Conservation (phyloP, 92 coral and sea anemone species). For the Umimayanthus kanabou region DNA sequence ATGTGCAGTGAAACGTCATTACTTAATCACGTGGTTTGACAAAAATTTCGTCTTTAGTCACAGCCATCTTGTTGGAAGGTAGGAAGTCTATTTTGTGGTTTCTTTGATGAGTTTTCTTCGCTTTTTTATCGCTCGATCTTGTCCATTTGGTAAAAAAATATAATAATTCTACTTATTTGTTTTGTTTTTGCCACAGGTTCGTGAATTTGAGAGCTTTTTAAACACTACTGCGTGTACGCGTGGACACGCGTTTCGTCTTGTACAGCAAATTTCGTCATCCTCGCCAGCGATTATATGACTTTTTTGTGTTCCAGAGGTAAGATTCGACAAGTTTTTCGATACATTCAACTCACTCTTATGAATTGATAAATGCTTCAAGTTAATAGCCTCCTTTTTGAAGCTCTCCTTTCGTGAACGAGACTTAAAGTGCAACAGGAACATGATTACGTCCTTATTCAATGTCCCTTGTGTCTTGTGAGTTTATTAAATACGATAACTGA, state of each 20-base stretch:
- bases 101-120: not conserved
- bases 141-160: not conserved
- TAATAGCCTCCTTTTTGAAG: no score
- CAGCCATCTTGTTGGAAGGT: no score
- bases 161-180: not conserved
- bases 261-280: slow-evolving; percentile 68
- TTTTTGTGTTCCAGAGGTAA: slow-evolving; percentile 79
- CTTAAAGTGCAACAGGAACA: not conserved
- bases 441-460: no score
- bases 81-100: no score
- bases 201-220: slow-evolving; percentile 34
- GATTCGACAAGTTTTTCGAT: slow-evolving; percentile 30
- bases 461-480: not conserved
- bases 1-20: not conserved
- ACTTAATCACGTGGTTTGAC: no score
- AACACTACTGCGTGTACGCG: slow-evolving; percentile 50
- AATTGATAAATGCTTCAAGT: not conserved
- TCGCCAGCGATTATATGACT: slow-evolving; percentile 76
- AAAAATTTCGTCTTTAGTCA: no score
- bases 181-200: slow-evolving; percentile 17
- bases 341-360: slow-evolving; percentile 27
- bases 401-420: not conserved
- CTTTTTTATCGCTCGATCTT: not conserved
- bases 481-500: no score
- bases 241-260: slow-evolving; percentile 50